Percentiles rank a stretch among this genome's conserved stretches.
phyloP scores from a whole-genome alignment of 64 coral and sea anemone genomes.

The Dendrophyllia cribrosa region DNA sequence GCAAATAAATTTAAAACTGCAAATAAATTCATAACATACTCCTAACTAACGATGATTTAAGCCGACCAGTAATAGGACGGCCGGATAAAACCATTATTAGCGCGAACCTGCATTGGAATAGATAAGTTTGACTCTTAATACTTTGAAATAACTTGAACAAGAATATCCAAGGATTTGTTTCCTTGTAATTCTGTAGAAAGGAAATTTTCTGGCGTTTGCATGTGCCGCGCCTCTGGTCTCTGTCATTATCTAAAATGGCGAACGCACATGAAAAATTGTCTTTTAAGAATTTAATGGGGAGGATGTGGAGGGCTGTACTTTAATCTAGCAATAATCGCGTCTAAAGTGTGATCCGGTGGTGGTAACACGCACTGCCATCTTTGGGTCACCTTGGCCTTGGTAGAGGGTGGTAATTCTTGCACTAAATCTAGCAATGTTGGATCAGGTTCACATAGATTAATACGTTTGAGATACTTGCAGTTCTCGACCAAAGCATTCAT shows the following conservation, averaged over 20 bases:
- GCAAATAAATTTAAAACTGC: neutral
- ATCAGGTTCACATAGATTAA: slow-evolving; percentile 96
- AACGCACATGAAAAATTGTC: neutral
- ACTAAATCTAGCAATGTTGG: slow-evolving; percentile 81
- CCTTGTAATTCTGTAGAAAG: neutral
- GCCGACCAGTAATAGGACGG: neutral
- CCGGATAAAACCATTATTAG: neutral
- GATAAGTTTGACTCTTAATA: too few species aligned
- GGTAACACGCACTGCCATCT: slow-evolving; percentile 98
- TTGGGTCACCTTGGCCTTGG: slow-evolving; percentile 83
- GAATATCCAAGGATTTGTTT: neutral
- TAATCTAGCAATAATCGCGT: slow-evolving; percentile 80
- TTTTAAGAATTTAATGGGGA: neutral
- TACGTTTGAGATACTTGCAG: slow-evolving; percentile 63
- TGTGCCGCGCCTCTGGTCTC: neutral
- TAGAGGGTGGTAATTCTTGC: slow-evolving; percentile 59
- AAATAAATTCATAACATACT: neutral
- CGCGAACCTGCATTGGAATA: neutral
- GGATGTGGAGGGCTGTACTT: slow-evolving; percentile 69
- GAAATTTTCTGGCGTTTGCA: neutral
- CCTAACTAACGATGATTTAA: slow-evolving; percentile 34
- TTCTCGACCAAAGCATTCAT: slow-evolving; percentile 81
- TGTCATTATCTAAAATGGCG: neutral
- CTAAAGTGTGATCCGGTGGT: slow-evolving; percentile 86
- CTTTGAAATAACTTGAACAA: too few species aligned